A percentile compares a stretch with the other conserved stretches of the same genome.
phyloP scores from a whole-genome alignment of 2,888 invertebrate genomes.

The Pasiphila rectangulata region DNA sequence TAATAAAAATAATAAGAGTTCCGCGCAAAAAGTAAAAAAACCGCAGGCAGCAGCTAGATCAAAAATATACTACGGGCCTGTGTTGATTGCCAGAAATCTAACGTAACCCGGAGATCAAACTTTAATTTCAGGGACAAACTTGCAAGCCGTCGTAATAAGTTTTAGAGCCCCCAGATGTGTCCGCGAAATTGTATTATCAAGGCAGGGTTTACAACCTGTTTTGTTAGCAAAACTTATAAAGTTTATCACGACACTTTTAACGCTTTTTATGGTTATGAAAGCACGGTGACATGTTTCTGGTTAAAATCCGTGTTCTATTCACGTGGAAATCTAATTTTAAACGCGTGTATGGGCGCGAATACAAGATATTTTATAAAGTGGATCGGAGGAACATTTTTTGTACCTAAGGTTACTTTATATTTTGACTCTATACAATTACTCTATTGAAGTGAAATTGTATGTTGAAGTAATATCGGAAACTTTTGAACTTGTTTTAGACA shows the following conservation, averaged over 20 bases:
- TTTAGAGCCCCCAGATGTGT: constrained; percentile 30
- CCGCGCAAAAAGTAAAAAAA: too few relatives aligned
- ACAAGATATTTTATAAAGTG: neutral
- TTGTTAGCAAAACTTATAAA: constrained; percentile 24
- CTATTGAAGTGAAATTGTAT: too few relatives aligned
- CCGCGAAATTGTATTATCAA: constrained; percentile 27
- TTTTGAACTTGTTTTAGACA: too few relatives aligned
- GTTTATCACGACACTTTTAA: constrained; percentile 12
- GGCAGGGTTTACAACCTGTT: constrained; percentile 24
- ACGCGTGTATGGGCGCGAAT: neutral
- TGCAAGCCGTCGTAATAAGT: constrained; percentile 22
- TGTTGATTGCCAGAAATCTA: neutral
- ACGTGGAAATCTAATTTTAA: constrained; percentile 11
- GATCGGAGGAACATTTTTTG: neutral
- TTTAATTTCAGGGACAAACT: constrained; percentile 26
- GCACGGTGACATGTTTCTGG: neutral
- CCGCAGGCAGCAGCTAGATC: too few relatives aligned
- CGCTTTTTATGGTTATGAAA: constrained; percentile 12
- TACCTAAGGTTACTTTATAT: too few relatives aligned
- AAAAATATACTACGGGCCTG: too few relatives aligned
- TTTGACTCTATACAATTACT: too few relatives aligned
- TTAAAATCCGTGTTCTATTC: constrained; percentile 1
- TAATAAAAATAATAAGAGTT: too few relatives aligned
- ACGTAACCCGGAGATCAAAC: constrained; percentile 17
- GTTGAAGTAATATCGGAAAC: too few relatives aligned